These are phyloP conservation scores for Nephrotoma appendiculata DNA, from an alignment of 2,888 invertebrate genomes.

Conservation along the genomic window DNA sequence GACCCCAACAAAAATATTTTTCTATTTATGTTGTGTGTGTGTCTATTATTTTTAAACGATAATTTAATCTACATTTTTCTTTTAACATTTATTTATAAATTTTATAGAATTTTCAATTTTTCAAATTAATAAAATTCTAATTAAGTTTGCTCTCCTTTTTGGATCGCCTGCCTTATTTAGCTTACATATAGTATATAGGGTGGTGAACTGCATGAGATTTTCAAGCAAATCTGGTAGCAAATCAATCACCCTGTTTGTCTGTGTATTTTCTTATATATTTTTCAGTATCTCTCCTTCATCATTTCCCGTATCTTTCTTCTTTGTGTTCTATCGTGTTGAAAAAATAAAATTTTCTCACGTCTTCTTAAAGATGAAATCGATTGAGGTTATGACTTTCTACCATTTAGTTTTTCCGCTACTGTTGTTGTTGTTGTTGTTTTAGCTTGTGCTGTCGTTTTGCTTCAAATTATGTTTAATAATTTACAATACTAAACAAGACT, in stretches of 20 bases:
- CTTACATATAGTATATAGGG: not conserved
- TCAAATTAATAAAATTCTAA: not conserved
- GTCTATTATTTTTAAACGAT: not conserved
- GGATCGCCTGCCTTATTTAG: not conserved
- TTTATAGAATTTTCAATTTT: not conserved
- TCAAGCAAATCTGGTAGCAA: not conserved
- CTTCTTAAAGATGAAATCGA: not conserved
- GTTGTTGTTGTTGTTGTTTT: not conserved
- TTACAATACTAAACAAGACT: not conserved
- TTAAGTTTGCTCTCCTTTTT: not conserved
- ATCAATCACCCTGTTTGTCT: not conserved
- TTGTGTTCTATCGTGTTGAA: not conserved
- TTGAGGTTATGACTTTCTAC: not conserved
- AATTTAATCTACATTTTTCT: not conserved
- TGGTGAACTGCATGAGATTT: not conserved
- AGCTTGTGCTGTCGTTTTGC: not conserved
- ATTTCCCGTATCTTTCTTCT: not conserved
- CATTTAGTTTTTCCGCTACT: not conserved
- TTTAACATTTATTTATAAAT: not conserved
- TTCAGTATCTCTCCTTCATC: not conserved
- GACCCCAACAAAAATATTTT: not conserved
- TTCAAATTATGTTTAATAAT: not conserved
- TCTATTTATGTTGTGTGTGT: not conserved
- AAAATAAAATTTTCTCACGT: not conserved
- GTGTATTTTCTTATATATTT: not conserved